Conservation (phyloP, 2,888 invertebrate genomes). For the Eumerus sabulonum region DNA sequence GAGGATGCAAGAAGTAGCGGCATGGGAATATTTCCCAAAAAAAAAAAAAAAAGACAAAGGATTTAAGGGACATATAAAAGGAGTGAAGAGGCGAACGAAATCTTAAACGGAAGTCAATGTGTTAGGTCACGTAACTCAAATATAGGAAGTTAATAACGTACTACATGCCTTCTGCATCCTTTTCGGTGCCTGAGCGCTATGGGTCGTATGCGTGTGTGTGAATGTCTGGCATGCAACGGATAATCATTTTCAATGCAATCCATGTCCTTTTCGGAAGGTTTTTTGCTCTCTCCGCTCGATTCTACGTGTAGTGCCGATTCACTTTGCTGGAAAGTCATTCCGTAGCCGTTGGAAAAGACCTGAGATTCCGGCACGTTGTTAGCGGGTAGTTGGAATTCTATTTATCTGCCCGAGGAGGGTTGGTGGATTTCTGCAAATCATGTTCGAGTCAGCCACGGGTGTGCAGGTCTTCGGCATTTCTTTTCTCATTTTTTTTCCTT, state of each 20-base stretch:
- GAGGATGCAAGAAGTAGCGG: constrained; percentile 30
- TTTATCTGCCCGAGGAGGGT: constrained; percentile 7
- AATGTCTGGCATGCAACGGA: constrained; percentile 61
- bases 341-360: background rate
- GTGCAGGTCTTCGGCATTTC: constrained; percentile 9
- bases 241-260: constrained; percentile 66
- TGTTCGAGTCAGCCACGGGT: constrained; percentile 16
- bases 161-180: constrained; percentile 43
- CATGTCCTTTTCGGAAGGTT: constrained; percentile 60
- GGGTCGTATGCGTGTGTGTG: constrained; percentile 9
- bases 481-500: background rate
- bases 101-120: constrained; percentile 62
- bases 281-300: constrained; percentile 23
- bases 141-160: constrained; percentile 67
- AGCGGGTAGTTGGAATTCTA: constrained; percentile 36
- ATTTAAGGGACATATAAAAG: constrained; percentile 8
- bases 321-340: background rate
- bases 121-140: constrained; percentile 68
- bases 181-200: constrained; percentile 2
- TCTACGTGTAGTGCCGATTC: constrained; percentile 12
- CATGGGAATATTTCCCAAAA: no score
- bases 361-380: constrained; percentile 31
- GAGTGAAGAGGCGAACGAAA: constrained; percentile 28
- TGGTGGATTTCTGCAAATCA: constrained; percentile 26
- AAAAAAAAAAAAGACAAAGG: no score